A percentile compares a stretch with the other conserved stretches of the same genome.
Evolutionary conservation across 2,888 invertebrate genomes (phyloP).

Genomic region (Seira ritae): DNA sequence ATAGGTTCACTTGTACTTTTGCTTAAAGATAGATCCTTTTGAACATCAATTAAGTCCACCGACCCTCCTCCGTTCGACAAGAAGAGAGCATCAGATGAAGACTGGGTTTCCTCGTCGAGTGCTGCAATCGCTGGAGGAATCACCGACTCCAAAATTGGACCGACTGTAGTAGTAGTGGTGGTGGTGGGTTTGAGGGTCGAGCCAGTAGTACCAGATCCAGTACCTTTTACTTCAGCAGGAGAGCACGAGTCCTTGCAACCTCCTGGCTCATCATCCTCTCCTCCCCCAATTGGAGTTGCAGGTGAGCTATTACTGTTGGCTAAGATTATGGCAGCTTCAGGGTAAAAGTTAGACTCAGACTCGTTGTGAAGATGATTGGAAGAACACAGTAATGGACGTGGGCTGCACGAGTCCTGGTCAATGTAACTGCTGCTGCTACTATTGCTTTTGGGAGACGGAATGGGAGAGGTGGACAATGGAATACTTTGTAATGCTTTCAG

Average conservation of each 20-base stretch:
- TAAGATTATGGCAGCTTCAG: slow-evolving; percentile 50
- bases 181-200: too few relatives aligned
- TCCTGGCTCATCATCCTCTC: neutral
- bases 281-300: neutral
- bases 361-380: slow-evolving; percentile 32
- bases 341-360: slow-evolving; percentile 49
- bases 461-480: slow-evolving; percentile 57
- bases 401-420: slow-evolving; percentile 57
- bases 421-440: slow-evolving; percentile 46
- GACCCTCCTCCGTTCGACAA: neutral
- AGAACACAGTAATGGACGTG: slow-evolving; percentile 54
- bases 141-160: slow-evolving; percentile 10
- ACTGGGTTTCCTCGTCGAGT: slow-evolving; percentile 54
- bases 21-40: neutral
- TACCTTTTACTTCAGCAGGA: neutral
- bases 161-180: neutral
- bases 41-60: neutral
- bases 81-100: slow-evolving; percentile 46
- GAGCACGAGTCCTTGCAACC: neutral
- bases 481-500: slow-evolving; percentile 61
- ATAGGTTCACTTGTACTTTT: neutral
- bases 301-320: slow-evolving; percentile 39
- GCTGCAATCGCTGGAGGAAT: slow-evolving; percentile 25
- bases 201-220: too few relatives aligned
- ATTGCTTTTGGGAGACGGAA: slow-evolving; percentile 55